Evolutionary conservation across 53 echinoderm and acorn worm genomes (phyloP), one percentile per base, ranked within the genome.

Genomic region (Temnopleurus reevesii): DNA sequence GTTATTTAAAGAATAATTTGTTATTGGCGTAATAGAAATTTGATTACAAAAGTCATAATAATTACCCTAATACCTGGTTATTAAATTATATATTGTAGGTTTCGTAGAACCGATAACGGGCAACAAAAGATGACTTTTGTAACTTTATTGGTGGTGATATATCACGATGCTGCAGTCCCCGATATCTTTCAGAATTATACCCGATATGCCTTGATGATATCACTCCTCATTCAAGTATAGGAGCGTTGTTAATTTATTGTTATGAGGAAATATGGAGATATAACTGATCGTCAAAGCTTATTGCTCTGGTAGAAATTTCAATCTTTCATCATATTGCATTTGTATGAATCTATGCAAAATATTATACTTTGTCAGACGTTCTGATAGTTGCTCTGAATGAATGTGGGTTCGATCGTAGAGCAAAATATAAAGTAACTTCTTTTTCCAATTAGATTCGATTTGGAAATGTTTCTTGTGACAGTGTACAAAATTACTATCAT

Each of bases 141-240:
- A n/a, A n/a, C n/a, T n/a, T n/a, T n/a, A n/a, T 51, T 51, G 53
- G 15, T 51, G 8, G 53, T 51, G 53, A 51, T 51, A n/a, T 38
- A 71, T 79, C 79, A 49, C 83, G 36, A 83, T 83, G 83, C 83
- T 83, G 83, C 83, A 83, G 83, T 55, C 83, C 55, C 83, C n/a
- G 55, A 55, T 55, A 83, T 55, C 56, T 56, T 83, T 83, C 56
- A 55, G 23, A 79, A 79, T 46, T 79, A 28, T 76, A 76, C 41
- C 25, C 46, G 46, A 47, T 47, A 47, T 79, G 49, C 79, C 79
- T 79, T 79, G 79, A 79, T 79, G 28, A 27, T 79, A 26, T 27
- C 28, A 8, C 49, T 79, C 63, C 63, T 63, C 41, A 71, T 71
- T 71, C 71, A 27, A 71, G 41, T 71, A 71, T 41, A 71, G 41